Evolutionary conservation across 2,113 vertebrate genomes (phyloP), one percentile per base, ranked within the genome.

Genomic region (Spea bombifrons): DNA sequence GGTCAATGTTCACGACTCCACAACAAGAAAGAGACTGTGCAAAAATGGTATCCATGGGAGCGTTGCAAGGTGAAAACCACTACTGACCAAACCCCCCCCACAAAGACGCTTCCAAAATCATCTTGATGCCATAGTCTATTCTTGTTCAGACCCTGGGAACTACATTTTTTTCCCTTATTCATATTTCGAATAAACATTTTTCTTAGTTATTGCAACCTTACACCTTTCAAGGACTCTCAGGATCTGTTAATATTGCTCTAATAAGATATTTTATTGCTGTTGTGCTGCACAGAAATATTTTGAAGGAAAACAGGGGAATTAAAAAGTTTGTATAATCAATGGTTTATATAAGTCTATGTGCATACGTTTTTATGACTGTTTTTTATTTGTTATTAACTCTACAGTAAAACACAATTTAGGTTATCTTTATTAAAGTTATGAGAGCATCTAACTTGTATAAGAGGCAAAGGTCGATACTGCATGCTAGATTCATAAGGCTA

Each of bases 101-200:
- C 30, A 30, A 30, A 30, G 30, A 30, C 30, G 1, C 30, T 1
- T 30, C 30, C 30, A 30, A 30, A 30, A 30, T 1, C 30, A 30
- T 30, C 30, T 30, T 30, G 43, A 59, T 71, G 57, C 71, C 76
- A 78, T 17, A 77, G 52, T 69, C 75, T 65, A 48, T 61, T 69
- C 67, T 61, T 78, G 75, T 76, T 66, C 50, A 67, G 57, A 55
- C 15, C 44, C 75, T 66, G 43, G 49, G 52, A 77, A 77, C 53
- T 70, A 55, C 44, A 57, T 66, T 66, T 78, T 47, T 52, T 79
- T n/a, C 16, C 52, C 61, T 75, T 66, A 30, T 64, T 43, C 5
- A 50, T 48, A 73, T 59, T 63, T 64, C 15, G 30, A 66, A 12
- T 55, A 30, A 55, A 46, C 74, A 67, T 10, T 55, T 66, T 75